Percentiles rank a stretch among this genome's conserved stretches.
Evolutionary conservation across 1,140 invertebrate genomes (phyloP).

Genomic region (Lamellibrachia luymesi): DNA sequence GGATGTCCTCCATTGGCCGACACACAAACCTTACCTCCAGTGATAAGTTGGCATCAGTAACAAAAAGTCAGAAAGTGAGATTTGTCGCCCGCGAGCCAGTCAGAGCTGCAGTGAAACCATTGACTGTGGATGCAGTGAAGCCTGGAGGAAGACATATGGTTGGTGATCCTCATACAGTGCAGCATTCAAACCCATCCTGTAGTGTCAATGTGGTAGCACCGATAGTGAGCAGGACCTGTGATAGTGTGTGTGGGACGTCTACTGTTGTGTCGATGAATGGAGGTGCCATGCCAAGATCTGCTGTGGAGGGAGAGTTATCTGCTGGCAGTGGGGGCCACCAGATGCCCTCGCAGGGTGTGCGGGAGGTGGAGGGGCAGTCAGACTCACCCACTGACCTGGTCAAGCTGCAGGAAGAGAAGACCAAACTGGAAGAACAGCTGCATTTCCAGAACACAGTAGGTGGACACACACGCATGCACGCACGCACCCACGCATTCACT

Average conservation of each 20-base stretch:
- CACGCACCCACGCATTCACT: background rate
- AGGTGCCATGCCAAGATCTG: background rate
- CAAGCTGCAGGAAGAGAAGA: slow-evolving; percentile 44
- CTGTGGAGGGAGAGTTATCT: too few relatives aligned
- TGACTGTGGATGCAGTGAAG: background rate
- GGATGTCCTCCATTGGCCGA: background rate
- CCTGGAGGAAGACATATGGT: background rate
- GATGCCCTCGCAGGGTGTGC: background rate
- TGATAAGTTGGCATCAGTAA: background rate
- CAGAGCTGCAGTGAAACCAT: slow-evolving; percentile 68
- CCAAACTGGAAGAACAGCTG: slow-evolving; percentile 66
- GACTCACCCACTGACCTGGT: slow-evolving; percentile 34
- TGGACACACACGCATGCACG: background rate
- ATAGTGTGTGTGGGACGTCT: background rate
- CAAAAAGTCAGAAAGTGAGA: slow-evolving; percentile 64
- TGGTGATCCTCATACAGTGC: background rate
- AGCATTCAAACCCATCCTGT: background rate
- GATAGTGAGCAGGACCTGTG: background rate
- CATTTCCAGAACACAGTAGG: slow-evolving; percentile 56
- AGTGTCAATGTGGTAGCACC: background rate
- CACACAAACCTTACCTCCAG: slow-evolving; percentile 7
- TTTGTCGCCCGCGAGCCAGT: slow-evolving; percentile 88
- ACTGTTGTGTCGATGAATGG: background rate
- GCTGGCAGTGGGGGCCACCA: background rate
- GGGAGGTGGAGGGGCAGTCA: slow-evolving; percentile 25